Evolutionary conservation across 2,797 vertebrate species (phyloP), one percentile per base, ranked within the genome.

Genomic region (Typhlichthys subterraneus): DNA sequence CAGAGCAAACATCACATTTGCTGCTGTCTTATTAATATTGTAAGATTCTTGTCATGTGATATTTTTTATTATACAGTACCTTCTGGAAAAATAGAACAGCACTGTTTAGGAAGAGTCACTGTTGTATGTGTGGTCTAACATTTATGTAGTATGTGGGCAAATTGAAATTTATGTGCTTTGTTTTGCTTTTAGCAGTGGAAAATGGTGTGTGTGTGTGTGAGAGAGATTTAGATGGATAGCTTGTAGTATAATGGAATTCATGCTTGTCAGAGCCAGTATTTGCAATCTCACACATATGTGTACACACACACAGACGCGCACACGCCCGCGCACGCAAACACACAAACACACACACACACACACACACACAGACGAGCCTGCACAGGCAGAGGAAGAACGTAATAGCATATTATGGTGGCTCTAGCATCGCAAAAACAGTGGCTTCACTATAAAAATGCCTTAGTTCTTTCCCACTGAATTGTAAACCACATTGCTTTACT

Each of bases 181-280:
- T 54, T 54, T 2, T 33, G 53, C n/a, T 29, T n/a, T 31, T 31
- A n/a, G 53, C 19, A 33, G 33, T 54, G 53, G 53, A 33, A 54
- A 29, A 54, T 11, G 19, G 4, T 12, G 12, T 38, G 17, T 33
- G 51, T 14, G 14, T 9, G 17, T 17, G 51, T 38, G 17, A 57
- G 59, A 53, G 52, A 23, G 23, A 53, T 53, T 58, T 17, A 33
- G 2, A 49, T 12, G 62, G 58, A 61, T 55, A 48, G 52, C 11
- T 57, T 15, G 52, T 55, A 17, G 54, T 63, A 67, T 52, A 64
- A 33, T 80, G 79, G 81, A 82, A 85, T 85, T 73, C 13, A 63
- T 75, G 69, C 76, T 80, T 80, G 75, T 85, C 74, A 6, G 48
- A 64, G 82, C 76, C 13, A 9, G 75, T 9, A 52, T 75, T 49